Evolutionary conservation across 2,113 vertebrate species (phyloP), one percentile per base, ranked within the genome.

Genomic region (Lagopus muta): DNA sequence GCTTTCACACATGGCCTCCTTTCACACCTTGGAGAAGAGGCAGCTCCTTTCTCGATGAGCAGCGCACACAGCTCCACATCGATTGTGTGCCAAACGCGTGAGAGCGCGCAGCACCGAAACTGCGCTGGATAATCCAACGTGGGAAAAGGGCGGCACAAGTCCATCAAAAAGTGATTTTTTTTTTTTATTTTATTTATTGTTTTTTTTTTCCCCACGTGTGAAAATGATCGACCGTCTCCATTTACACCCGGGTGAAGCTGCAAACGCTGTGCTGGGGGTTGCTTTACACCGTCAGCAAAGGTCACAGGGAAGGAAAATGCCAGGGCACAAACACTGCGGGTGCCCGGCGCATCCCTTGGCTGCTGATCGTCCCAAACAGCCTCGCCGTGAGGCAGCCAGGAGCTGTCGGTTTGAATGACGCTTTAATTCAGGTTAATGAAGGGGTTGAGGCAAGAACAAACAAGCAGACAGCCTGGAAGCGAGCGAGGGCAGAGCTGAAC

Each of bases 361-460:
- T 36, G 3, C 54, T n/a, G 45, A 88, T 71, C 0, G 0, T 28
- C 58, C 47, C 0, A 14, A 95, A 36, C 78, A 47, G 82, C 89
- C 74, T 78, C 0, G 24, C 86, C 6, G 3, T 9, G 1, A 50
- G 61, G 50, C 60, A 77, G 47, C 64, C 75, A 62, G 60, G 64
- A 69, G 9, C 88, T 93, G 96, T 94, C 94, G 80, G 58, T 11
- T 73, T 25, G 7, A 85, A 87, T 91, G 84, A 66, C 0, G 0
- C 87, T 86, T 94, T 89, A 91, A 83, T 92, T 91, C 48, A 50
- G 85, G 72, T 93, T 91, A 94, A 94, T 91, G 89, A 90, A 94
- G 55, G 40, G 61, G 79, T 52, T 82, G 55, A 75, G 81, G 82
- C 89, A 92, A 92, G 95, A 94, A 57, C 32, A 90, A 92, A 90